Conservation (phyloP, 1,140 invertebrate genomes). For the Pseudomyrmex sp. region DNA sequence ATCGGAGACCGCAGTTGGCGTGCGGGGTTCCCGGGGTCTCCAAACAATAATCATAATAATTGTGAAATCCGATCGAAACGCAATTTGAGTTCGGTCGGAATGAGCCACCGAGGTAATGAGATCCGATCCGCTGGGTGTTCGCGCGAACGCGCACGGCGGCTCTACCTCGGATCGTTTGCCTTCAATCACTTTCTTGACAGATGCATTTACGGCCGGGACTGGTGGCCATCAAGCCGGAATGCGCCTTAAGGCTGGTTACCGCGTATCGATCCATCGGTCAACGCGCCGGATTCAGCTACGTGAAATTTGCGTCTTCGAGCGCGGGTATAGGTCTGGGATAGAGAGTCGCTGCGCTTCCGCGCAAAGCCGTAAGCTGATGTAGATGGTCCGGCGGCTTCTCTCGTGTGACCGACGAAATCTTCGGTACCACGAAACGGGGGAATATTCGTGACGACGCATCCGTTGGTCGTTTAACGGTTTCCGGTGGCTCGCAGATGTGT, state of each 20-base stretch:
- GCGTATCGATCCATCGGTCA: slow-evolving; percentile 66
- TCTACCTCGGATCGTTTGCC: slow-evolving; percentile 79
- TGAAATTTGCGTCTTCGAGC: slow-evolving; percentile 52
- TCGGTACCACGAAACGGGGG: slow-evolving; percentile 28
- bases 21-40: slow-evolving; percentile 9
- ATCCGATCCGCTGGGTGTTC: slow-evolving; percentile 67
- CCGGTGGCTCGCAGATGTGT: slow-evolving; percentile 53
- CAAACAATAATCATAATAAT: slow-evolving; percentile 80
- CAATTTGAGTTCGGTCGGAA: slow-evolving; percentile 78
- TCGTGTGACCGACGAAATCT: slow-evolving; percentile 32
- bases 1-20: background rate
- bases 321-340: slow-evolving; percentile 20
- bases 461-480: slow-evolving; percentile 63
- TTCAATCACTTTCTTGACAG: slow-evolving; percentile 84
- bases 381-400: slow-evolving; percentile 42
- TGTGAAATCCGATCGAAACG: slow-evolving; percentile 82
- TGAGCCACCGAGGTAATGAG: slow-evolving; percentile 79
- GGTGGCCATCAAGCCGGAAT: slow-evolving; percentile 80
- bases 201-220: slow-evolving; percentile 79
- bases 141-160: slow-evolving; percentile 8
- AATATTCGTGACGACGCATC: slow-evolving; percentile 69
- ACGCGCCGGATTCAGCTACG: slow-evolving; percentile 57
- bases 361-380: slow-evolving; percentile 19
- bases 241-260: slow-evolving; percentile 70
- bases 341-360: slow-evolving; percentile 26